These are phyloP conservation scores for Crematogaster levior DNA, from an alignment of 2,888 invertebrate species.

Conservation along the genomic window DNA sequence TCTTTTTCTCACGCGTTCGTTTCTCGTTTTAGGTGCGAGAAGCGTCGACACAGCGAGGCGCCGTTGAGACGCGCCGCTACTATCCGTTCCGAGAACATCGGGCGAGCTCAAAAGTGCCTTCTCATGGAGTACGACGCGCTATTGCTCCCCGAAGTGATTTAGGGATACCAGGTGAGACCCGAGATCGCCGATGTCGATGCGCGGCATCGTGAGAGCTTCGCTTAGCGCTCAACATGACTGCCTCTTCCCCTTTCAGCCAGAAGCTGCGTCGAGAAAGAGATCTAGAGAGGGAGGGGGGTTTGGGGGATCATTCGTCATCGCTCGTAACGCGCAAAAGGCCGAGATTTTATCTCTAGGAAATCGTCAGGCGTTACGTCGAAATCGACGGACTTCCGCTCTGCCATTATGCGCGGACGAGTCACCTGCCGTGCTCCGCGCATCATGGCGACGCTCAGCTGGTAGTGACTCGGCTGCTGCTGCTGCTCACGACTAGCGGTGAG, in stretches of 20 bases:
- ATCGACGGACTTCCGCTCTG: slow-evolving; percentile 15
- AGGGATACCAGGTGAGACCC: neutral
- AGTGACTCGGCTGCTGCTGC: slow-evolving; percentile 33
- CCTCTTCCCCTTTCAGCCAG: neutral
- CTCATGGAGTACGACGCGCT: slow-evolving; percentile 61
- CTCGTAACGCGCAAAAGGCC: neutral
- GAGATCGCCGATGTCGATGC: neutral
- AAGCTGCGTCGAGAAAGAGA: neutral
- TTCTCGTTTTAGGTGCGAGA: neutral
- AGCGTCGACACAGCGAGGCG: neutral
- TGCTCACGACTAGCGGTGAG: neutral
- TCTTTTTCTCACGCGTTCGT: neutral
- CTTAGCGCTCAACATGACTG: neutral
- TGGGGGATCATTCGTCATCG: neutral
- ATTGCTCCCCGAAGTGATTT: slow-evolving; percentile 13
- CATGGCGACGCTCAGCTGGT: slow-evolving; percentile 48
- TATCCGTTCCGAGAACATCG: slow-evolving; percentile 59
- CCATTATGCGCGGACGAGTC: slow-evolving; percentile 24
- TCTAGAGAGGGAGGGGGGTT: too few species aligned
- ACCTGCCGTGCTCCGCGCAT: slow-evolving; percentile 8
- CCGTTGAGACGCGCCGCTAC: too few species aligned
- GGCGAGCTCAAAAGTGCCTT: slow-evolving; percentile 61
- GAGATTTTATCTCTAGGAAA: too few species aligned
- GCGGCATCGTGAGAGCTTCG: neutral
- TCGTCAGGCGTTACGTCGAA: neutral